phyloP scores from a whole-genome alignment of 2,113 vertebrate species.

The Struthio camelus region DNA sequence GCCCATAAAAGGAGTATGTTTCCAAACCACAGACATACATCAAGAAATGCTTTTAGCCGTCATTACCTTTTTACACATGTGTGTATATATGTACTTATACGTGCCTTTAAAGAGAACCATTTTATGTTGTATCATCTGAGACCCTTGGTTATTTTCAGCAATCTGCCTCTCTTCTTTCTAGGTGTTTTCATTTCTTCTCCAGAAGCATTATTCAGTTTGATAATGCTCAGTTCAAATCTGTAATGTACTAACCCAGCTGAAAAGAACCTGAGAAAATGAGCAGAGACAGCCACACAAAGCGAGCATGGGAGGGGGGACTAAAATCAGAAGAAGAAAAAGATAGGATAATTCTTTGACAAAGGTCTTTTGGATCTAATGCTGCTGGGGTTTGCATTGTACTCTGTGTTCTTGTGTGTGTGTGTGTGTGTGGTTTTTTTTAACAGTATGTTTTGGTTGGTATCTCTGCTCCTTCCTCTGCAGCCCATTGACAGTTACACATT shows the following conservation, averaged over 20 bases:
- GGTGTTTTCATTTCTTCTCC: constrained; percentile 5
- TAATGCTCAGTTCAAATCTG: constrained; percentile 20
- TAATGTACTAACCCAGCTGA: background rate
- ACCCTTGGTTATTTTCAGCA: background rate
- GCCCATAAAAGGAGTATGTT: background rate
- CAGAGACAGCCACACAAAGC: constrained; percentile 25
- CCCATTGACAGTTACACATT: background rate
- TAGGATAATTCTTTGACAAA: background rate
- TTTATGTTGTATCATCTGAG: background rate
- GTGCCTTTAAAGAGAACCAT: background rate
- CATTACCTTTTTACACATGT: background rate
- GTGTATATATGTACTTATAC: background rate
- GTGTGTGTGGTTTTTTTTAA: background rate
- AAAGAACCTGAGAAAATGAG: constrained; percentile 55
- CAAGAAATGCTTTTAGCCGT: background rate
- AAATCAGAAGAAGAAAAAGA: background rate
- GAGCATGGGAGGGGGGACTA: background rate
- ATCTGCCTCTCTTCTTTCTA: constrained; percentile 7
- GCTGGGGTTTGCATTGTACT: background rate
- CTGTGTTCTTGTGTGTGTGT: background rate
- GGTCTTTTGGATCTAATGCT: background rate
- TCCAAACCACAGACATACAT: background rate
- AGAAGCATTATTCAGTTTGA: constrained; percentile 25
- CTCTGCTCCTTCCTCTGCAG: background rate
- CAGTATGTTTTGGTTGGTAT: background rate